These are phyloP conservation scores for Syrrhaptes paradoxus DNA, from an alignment of 2,113 vertebrate species.

Conservation along the genomic window DNA sequence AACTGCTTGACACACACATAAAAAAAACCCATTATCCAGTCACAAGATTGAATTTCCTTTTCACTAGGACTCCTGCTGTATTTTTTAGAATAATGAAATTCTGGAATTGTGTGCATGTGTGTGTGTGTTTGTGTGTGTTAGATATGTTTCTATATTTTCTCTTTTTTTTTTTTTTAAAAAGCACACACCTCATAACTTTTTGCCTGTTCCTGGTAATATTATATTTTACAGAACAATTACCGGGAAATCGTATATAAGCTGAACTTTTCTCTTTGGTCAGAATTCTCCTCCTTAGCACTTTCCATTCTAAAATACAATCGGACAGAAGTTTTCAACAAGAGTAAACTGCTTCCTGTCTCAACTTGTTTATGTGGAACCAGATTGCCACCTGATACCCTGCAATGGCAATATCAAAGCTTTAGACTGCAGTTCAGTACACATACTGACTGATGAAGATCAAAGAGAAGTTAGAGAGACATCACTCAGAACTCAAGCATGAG, in stretches of 20 bases:
- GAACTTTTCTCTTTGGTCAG: not conserved
- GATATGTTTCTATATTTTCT: not conserved
- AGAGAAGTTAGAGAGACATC: not conserved
- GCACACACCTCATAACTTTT: not conserved
- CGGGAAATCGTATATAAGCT: not conserved
- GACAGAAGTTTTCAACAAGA: not conserved
- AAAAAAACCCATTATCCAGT: not conserved
- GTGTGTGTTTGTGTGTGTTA: too few species aligned
- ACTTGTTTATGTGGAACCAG: not conserved
- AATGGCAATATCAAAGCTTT: not conserved
- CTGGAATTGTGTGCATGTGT: not conserved
- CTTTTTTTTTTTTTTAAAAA: not conserved
- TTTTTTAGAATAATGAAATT: not conserved
- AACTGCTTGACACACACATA: not conserved
- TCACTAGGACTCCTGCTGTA: not conserved
- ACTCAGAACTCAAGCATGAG: not conserved
- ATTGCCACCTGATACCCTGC: not conserved
- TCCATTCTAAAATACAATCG: not conserved
- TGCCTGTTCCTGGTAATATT: not conserved
- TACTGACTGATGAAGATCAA: not conserved
- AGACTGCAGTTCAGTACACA: not conserved
- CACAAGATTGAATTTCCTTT: not conserved
- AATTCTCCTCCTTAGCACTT: not conserved
- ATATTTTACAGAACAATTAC: not conserved
- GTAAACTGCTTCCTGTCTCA: not conserved